phyloP scores from a whole-genome alignment of 2,888 invertebrate species.

The Ennomos quercinarius region DNA sequence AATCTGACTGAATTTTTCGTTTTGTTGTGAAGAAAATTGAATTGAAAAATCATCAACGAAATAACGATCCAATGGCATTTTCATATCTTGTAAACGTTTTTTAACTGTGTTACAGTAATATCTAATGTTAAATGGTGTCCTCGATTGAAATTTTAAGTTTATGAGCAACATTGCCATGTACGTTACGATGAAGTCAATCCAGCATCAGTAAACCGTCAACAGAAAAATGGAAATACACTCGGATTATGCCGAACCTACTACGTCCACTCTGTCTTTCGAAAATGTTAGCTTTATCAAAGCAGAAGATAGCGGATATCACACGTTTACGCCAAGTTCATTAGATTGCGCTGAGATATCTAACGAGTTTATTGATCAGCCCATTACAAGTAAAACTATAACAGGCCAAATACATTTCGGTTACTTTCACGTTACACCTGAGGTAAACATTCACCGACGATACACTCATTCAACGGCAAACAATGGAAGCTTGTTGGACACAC shows the following conservation, averaged over 20 bases:
- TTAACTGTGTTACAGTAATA: no score
- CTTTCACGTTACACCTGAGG: conserved; percentile 52
- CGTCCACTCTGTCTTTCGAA: conserved; percentile 60
- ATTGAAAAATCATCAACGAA: no score
- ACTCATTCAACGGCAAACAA: conserved; percentile 41
- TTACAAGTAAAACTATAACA: conserved; percentile 48
- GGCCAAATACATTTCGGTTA: conserved; percentile 57
- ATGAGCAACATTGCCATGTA: no score
- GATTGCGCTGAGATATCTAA: conserved; percentile 65
- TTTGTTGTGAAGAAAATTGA: no score
- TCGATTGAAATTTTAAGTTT: no score
- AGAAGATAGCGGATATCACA: conserved; percentile 81
- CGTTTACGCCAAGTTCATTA: conserved; percentile 71
- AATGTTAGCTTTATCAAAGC: conserved; percentile 61
- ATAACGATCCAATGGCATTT: no score
- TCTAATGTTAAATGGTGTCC: no score
- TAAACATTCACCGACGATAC: conserved; percentile 48
- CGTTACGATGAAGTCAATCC: conserved; percentile 35
- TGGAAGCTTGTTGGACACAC: conserved; percentile 51
- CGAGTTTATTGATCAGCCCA: conserved; percentile 59
- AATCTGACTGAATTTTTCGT: no score
- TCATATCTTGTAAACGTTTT: no score
- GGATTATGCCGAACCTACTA: conserved; percentile 59
- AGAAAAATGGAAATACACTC: conserved; percentile 67
- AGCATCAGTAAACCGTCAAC: conserved; percentile 21